Conservation (phyloP, 2,113 vertebrate genomes). For the Pedetes capensis region DNA sequence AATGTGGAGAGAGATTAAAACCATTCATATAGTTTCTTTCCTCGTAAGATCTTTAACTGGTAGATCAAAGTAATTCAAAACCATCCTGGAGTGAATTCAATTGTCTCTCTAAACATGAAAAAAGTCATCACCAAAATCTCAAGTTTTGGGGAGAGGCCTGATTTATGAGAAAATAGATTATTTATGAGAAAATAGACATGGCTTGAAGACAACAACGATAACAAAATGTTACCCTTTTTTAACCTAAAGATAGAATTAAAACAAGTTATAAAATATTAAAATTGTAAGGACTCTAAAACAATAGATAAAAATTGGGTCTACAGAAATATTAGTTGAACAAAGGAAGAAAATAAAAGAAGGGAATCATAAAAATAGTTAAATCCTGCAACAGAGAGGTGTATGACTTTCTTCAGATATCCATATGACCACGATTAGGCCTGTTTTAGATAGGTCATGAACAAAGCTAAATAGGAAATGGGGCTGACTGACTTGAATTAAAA, state of each 20-base stretch:
- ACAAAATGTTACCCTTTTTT: constrained; percentile 24
- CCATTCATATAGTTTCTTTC: neutral
- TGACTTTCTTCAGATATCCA: constrained; percentile 7
- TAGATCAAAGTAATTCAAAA: neutral
- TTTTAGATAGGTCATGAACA: constrained; percentile 12
- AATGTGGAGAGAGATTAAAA: neutral
- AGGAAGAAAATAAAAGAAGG: neutral
- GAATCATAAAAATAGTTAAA: neutral
- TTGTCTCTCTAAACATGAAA: neutral
- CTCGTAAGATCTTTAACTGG: neutral
- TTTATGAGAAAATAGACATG: too few relatives aligned
- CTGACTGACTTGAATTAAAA: constrained; percentile 21
- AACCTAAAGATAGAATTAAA: constrained; percentile 24
- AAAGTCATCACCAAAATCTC: neutral
- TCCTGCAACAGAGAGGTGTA: neutral
- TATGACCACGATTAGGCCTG: neutral
- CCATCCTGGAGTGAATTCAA: neutral
- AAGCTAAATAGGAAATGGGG: constrained; percentile 11
- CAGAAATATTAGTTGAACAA: neutral
- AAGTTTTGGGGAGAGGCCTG: neutral
- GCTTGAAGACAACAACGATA: constrained; percentile 10
- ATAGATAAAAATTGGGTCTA: constrained; percentile 27
- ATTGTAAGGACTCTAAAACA: constrained; percentile 14
- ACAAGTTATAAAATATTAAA: neutral
- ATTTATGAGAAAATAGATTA: too few relatives aligned